Conservation (phyloP, 2,113 vertebrate genomes). For the Beaufortia kweichowensis region DNA sequence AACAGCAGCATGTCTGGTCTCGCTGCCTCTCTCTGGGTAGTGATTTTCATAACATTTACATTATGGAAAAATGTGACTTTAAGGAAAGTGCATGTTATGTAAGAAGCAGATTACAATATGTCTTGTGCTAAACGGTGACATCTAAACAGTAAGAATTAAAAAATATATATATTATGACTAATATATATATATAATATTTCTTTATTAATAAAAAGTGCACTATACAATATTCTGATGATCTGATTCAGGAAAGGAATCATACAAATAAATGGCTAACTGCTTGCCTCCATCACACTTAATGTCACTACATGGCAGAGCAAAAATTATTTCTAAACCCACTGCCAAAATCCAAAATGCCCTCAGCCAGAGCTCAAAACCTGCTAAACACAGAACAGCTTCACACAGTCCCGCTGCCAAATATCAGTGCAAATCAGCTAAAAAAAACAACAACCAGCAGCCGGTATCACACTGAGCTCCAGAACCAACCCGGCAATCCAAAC, state of each 20-base stretch:
- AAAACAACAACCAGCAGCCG: slow-evolving; percentile 32
- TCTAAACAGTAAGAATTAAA: neutral
- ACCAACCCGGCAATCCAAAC: neutral
- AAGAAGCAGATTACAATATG: neutral
- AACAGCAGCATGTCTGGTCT: slow-evolving; percentile 7
- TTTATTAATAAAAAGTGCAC: no score
- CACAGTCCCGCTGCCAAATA: slow-evolving; percentile 10
- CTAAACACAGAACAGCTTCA: neutral
- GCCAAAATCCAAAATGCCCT: neutral
- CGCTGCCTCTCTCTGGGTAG: neutral
- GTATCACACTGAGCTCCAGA: neutral
- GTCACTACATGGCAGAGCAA: neutral
- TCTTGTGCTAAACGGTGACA: neutral
- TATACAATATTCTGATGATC: no score
- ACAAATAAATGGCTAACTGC: neutral
- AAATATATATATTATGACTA: no score
- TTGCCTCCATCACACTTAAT: no score
- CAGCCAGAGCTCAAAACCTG: neutral
- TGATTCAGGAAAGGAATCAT: no score
- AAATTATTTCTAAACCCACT: neutral
- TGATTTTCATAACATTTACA: neutral
- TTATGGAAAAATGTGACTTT: neutral
- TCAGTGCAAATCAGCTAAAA: neutral
- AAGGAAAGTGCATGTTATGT: neutral
- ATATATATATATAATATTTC: no score